Percentiles rank a stretch among this genome's conserved stretches.
Evolutionary conservation across 2,888 invertebrate species (phyloP).

Genomic region (Heliconius erato): DNA sequence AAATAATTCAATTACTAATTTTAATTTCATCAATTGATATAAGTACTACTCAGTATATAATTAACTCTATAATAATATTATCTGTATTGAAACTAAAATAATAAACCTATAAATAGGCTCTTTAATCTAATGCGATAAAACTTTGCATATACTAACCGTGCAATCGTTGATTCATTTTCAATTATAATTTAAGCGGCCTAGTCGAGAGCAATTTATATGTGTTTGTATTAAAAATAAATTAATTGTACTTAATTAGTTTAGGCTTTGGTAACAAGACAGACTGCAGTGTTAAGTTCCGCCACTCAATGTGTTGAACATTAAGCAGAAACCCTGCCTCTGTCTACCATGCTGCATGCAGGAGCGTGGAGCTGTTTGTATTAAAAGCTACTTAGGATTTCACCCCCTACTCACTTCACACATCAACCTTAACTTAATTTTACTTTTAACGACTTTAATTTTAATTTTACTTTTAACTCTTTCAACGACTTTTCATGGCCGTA

Average conservation of each 20-base stretch:
- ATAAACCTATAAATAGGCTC: conserved; percentile 7
- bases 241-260: no score
- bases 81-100: conserved; percentile 9
- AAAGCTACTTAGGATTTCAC: background rate
- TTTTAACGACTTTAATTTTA: no score
- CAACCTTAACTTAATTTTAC: no score
- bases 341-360: background rate
- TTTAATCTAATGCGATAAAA: conserved; percentile 8
- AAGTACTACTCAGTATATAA: background rate
- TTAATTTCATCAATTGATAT: background rate
- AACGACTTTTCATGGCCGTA: no score
- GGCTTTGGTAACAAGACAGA: no score
- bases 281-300: no score
- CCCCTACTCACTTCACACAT: background rate
- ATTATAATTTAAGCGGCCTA: conserved; percentile 7
- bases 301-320: no score
- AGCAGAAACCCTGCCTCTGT: background rate
- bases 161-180: background rate
- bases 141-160: background rate
- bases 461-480: no score
- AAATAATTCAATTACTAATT: background rate
- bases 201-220: background rate
- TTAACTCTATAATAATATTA: conserved; percentile 6
- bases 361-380: background rate
- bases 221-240: background rate